These are phyloP conservation scores for Microtus californicus DNA, from an alignment of 2,797 vertebrate species.

Conservation along the genomic window DNA sequence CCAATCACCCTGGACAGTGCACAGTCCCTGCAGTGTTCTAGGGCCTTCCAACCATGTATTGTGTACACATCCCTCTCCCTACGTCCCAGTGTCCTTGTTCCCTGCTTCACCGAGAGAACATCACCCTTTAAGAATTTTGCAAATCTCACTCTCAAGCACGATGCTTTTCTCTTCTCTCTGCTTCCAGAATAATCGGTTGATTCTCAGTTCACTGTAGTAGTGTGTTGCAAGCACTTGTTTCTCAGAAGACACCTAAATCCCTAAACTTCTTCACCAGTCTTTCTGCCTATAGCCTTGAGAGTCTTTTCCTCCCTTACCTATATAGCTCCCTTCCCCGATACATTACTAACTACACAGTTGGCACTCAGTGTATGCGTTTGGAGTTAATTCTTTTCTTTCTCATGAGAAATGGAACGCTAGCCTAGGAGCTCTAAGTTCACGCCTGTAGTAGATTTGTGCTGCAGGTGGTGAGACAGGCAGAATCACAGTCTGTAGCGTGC, in stretches of 20 bases:
- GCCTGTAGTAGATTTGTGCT: not conserved
- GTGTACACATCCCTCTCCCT: not conserved
- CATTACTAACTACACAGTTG: not conserved
- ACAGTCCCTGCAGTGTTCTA: not conserved
- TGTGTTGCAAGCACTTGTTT: not conserved
- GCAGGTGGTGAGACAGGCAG: not conserved
- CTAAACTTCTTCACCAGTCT: not conserved
- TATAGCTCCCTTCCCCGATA: not conserved
- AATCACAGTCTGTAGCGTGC: not conserved
- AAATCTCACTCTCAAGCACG: not conserved
- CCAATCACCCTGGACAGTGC: not conserved
- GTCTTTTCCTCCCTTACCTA: not conserved
- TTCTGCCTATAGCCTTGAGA: not conserved
- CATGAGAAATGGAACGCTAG: not conserved
- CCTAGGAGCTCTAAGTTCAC: not conserved
- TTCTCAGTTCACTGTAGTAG: not conserved
- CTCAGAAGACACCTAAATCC: not conserved
- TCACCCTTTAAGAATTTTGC: not conserved
- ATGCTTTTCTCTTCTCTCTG: not conserved
- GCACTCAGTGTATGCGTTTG: not conserved
- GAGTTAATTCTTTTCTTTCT: slow-evolving; percentile 54
- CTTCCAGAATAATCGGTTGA: not conserved
- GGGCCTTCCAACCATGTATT: not conserved
- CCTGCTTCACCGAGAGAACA: not conserved
- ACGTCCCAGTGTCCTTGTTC: not conserved